Base-by-base conservation (phyloP, 2,113 vertebrate species). In the Microcebus jonahi region DNA sequence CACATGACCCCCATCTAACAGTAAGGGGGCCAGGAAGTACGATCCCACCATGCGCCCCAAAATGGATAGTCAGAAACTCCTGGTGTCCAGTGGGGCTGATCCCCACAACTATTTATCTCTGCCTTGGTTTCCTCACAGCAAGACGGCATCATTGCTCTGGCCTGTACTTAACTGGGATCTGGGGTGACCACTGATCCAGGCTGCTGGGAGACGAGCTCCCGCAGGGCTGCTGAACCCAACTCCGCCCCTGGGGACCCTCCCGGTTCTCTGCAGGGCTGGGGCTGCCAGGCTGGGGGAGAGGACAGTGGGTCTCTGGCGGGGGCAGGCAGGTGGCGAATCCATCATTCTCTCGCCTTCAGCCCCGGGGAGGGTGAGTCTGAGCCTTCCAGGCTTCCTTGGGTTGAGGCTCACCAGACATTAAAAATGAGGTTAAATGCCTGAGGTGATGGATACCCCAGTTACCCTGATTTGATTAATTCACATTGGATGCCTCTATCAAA, bases 61-160 rank as follows among this genome's bases (percentile, higher is more conserved):
- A 88, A 59, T 9, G 9, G 67, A 75, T 0, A n/a, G 36, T 50
- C 36, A 57, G 59, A 86, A 57, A 34, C 57, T 59, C 23, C 57
- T 81, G 75, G 59, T 6, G 0, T 31, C 31, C 7, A 53, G 50
- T n/a, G 55, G 31, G 23, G 39, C n/a, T 11, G 36, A 13, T 23
- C 53, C 48, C 29, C 18, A 10, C 20, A 36, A 11, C 48, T 34
- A 34, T 36, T 27, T 55, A 23, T 17, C 57, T 90, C 14, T 7
- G 4, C 79, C 55, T 80, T 84, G 11, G 15, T 73, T 65, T 83
- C 85, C 48, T 94, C 17, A 59, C n/a, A 68, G 88, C 42, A 65
- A 29, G 31, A 29, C 1, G 2, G 36, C 34, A n/a, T 48, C 18
- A 23, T 27, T 79, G 36, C 15, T 57, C 71, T 13, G 7, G 55